These are phyloP conservation scores for Heliconius himera DNA, from an alignment of 1,140 invertebrate genomes.

Conservation along the genomic window DNA sequence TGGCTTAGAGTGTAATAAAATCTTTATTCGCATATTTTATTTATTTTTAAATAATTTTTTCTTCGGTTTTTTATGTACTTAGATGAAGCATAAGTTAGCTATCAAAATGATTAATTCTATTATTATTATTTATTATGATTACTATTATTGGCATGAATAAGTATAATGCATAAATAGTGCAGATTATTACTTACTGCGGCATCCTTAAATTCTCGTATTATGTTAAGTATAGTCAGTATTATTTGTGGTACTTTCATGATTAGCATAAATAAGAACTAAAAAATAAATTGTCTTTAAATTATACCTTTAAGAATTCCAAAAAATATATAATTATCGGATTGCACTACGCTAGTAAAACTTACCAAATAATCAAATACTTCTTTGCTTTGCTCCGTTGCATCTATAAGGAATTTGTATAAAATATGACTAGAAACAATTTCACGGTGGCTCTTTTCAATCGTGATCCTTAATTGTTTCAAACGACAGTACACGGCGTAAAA, in stretches of 20 bases:
- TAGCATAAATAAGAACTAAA: not conserved
- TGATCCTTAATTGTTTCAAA: not conserved
- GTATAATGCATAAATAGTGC: not conserved
- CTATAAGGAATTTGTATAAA: slow-evolving; percentile 7
- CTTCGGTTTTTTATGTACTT: too few species aligned
- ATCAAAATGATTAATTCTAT: too few species aligned
- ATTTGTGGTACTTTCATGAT: not conserved
- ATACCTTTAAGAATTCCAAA: not conserved
- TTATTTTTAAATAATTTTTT: too few species aligned
- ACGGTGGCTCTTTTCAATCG: not conserved
- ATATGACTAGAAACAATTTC: not conserved
- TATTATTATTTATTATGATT: too few species aligned
- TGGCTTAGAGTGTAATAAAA: not conserved
- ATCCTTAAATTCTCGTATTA: not conserved
- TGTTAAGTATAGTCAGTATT: not conserved
- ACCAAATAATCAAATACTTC: slow-evolving; percentile 1
- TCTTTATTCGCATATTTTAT: too few species aligned
- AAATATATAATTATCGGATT: not conserved
- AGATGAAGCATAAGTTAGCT: too few species aligned
- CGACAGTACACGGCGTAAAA: not conserved
- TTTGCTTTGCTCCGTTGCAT: not conserved
- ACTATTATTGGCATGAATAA: not conserved
- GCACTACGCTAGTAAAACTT: not conserved
- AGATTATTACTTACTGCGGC: not conserved
- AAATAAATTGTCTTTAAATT: not conserved